A percentile compares a stretch with the other conserved stretches of the same genome.
These are phyloP conservation scores for Asobara japonica DNA, from an alignment of 1,140 invertebrate genomes.

Conservation along the genomic window DNA sequence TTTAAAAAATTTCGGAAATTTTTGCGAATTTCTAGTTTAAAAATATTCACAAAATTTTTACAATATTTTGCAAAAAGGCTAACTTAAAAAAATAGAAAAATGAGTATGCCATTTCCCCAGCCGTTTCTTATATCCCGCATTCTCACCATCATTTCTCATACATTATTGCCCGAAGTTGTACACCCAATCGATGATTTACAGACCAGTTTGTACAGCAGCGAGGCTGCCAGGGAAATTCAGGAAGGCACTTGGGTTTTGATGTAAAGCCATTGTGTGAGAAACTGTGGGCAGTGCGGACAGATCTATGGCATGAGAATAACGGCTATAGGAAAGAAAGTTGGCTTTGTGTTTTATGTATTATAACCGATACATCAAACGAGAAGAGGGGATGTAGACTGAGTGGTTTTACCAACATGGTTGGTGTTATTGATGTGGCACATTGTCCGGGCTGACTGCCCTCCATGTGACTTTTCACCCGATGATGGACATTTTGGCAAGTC, in stretches of 20 bases:
- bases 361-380: slow-evolving; percentile 65
- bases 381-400: slow-evolving; percentile 52
- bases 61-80: no score
- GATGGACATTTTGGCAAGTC: no score
- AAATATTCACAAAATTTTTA: no score
- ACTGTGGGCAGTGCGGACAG: not conserved
- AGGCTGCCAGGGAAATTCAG: not conserved
- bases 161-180: not conserved
- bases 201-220: not conserved
- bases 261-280: not conserved
- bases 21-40: no score
- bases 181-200: not conserved
- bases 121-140: not conserved
- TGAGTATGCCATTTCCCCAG: no score
- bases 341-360: slow-evolving; percentile 65
- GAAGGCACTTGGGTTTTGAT: not conserved
- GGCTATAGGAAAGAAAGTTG: slow-evolving; percentile 4
- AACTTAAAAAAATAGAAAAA: no score
- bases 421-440: slow-evolving; percentile 66
- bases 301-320: not conserved
- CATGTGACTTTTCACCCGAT: no score
- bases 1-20: no score
- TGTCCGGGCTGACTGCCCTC: slow-evolving; percentile 62
- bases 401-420: slow-evolving; percentile 58
- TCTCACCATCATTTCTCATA: not conserved